These are phyloP conservation scores for Aurelia sp. DNA, from an alignment of 30 jellyfish, hydroid and myxozoan genomes.

Conservation along the genomic window DNA sequence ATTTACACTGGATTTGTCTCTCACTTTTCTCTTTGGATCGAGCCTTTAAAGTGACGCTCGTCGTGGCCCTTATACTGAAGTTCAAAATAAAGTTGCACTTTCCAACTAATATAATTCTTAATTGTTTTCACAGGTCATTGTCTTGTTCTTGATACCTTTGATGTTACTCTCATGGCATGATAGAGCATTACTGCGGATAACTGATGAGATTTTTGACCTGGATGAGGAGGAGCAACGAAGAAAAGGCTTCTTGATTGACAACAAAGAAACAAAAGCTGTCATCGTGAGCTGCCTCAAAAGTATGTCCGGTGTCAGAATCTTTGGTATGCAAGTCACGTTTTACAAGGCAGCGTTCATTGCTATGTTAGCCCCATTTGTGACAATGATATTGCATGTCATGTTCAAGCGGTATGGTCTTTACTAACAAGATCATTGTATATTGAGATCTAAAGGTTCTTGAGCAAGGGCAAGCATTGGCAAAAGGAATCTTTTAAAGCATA, in stretches of 20 bases:
- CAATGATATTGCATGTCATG: slow-evolving; percentile 51
- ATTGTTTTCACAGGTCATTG: slow-evolving; percentile 14
- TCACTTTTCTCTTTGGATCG: too few relatives aligned
- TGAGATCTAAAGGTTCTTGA: too few relatives aligned
- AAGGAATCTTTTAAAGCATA: too few relatives aligned
- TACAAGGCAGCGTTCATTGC: slow-evolving; percentile 63
- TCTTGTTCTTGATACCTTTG: slow-evolving; percentile 53
- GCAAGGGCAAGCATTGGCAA: too few relatives aligned
- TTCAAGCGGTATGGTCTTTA: slow-evolving; percentile 44
- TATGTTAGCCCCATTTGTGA: slow-evolving; percentile 44
- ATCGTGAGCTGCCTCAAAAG: slow-evolving; percentile 7
- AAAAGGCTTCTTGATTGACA: slow-evolving; percentile 30
- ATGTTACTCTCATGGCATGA: slow-evolving; percentile 72
- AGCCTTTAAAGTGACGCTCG: too few relatives aligned
- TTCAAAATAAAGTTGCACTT: too few relatives aligned
- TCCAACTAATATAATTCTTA: too few relatives aligned
- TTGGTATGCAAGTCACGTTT: slow-evolving; percentile 64
- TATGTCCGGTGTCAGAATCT: slow-evolving; percentile 68
- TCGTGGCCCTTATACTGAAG: too few relatives aligned
- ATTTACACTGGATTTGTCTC: too few relatives aligned
- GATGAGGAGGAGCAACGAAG: slow-evolving; percentile 71
- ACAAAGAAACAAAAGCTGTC: slow-evolving; percentile 5
- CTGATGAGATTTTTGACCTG: slow-evolving; percentile 53
- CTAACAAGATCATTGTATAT: background rate
- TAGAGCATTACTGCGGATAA: slow-evolving; percentile 51